Evolutionary conservation across 1,140 invertebrate species (phyloP).

Genomic region (Agrilus planipennis): DNA sequence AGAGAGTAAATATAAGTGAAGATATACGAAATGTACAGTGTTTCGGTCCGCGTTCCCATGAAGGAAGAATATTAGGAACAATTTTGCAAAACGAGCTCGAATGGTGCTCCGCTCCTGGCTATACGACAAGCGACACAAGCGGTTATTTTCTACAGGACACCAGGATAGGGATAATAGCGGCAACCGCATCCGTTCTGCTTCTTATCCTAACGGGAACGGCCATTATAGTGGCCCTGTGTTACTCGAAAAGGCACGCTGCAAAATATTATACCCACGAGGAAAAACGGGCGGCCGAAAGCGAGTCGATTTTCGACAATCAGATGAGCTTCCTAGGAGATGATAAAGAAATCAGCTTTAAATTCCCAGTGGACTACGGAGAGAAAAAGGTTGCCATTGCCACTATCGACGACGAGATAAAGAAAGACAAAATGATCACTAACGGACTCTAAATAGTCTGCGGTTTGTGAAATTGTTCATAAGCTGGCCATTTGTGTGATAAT

Average conservation of each 20-base stretch:
- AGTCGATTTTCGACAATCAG: slow-evolving; percentile 39
- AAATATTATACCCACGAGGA: slow-evolving; percentile 64
- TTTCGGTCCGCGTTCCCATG: slow-evolving; percentile 37
- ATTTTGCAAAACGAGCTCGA: slow-evolving; percentile 38
- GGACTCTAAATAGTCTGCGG: slow-evolving; percentile 24
- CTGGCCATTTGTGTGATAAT: too few relatives aligned
- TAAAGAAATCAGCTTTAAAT: slow-evolving; percentile 30
- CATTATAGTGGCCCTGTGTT: slow-evolving; percentile 40
- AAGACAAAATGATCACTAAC: slow-evolving; percentile 27
- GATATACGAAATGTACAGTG: slow-evolving; percentile 39
- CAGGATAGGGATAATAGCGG: slow-evolving; percentile 45
- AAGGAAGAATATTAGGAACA: slow-evolving; percentile 38
- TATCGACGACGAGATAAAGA: slow-evolving; percentile 32
- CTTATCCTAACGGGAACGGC: slow-evolving; percentile 39
- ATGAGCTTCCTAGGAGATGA: slow-evolving; percentile 28
- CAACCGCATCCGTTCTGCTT: slow-evolving; percentile 40
- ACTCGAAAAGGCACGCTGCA: slow-evolving; percentile 49
- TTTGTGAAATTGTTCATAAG: too few relatives aligned
- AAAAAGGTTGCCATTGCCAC: slow-evolving; percentile 30
- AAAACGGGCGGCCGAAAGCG: slow-evolving; percentile 37
- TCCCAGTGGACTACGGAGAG: slow-evolving; percentile 24
- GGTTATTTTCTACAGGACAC: slow-evolving; percentile 36
- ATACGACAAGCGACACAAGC: slow-evolving; percentile 23
- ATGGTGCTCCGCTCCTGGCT: slow-evolving; percentile 34
- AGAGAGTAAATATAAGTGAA: slow-evolving; percentile 39